Base-by-base conservation (phyloP, 2,888 invertebrate genomes). In the Dugesia japonica region DNA sequence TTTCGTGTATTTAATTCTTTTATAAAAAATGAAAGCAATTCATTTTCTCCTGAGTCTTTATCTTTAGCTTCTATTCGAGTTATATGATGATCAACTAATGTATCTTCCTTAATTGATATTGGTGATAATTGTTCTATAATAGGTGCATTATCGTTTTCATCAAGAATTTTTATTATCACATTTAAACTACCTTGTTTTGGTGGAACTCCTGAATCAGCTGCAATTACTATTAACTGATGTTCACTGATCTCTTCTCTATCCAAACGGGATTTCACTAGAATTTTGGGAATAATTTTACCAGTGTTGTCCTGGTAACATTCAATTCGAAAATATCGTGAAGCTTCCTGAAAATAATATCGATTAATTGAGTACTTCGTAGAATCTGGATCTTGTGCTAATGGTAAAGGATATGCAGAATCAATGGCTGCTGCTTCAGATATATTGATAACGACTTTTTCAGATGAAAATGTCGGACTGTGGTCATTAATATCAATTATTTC, bases 111-210 rank as follows among this genome's bases (percentile, higher is more conserved):
- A 4, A 77, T 42, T 26, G 73, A 56, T 0, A 78, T 33, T 28
- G 77, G 42, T 13, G 78, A n/a, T 0, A 42, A 20, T 7, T 77
- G 56, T 15, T 26, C 42, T 9, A 79, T 73, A 1, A 71, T 74
- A 1, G 79, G 79, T 4, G 76, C 9, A 74, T 79, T 79, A 71
- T 79, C 79, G 38, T 79, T 79, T 23, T 71, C 78, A 33, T 79
- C 79, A 0, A 77, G 31, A 15, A 79, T 73, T 28, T 73, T 9
- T 13, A 79, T 74, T 7, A 79, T 76, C 26, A 79, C 77, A 13
- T 28, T 73, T 17, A 72, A 72, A n/a, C 71, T 71, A 0, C 76
- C 78, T 0, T 78, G 31, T 71, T 76, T 26, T 0, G 77, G 42
- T 13, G 74, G 56, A 0, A n/a, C 27, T 15, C 79, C 79, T 7